Base-by-base conservation (phyloP, 2,797 vertebrate species). In the Fratercula arctica region DNA sequence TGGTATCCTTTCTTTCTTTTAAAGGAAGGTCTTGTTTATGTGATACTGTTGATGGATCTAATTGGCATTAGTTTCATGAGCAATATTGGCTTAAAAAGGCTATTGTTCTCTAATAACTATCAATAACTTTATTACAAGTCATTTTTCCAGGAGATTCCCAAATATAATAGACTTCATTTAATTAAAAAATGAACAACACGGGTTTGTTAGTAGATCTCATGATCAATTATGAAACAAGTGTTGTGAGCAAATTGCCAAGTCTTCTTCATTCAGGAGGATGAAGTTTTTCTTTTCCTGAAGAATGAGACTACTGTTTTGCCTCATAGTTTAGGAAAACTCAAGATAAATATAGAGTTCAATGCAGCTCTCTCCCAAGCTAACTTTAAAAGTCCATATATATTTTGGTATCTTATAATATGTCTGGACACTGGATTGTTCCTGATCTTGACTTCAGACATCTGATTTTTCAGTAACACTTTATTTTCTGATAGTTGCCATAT, bases 121-220 rank as follows among this genome's bases (percentile, higher is more conserved):
- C 85, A 73, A 31, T 72, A 43, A 69, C 76, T 87, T 80, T 59
- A 92, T 87, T 87, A 63, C 26, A 54, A 59, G 41, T 33, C 17
- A 11, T 23, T 93, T 87, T 95, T 85, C 75, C 64, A 45, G 74
- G 72, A 82, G 86, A 85, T 92, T 85, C 81, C 63, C 74, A 94
- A 76, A 66, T 76, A 87, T 64, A 95, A 89, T 77, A 61, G 87
- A 80, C 66, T 74, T 86, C 6, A 82, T 94, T 91, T 95, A 87
- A 95, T 90, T 85, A 68, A 94, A 91, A 89, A 74, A 64, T n/a
- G 5, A 79, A 74, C 70, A 85, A 51, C 53, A 45, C 3, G 21
- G 26, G 20, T 46, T 95, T 95, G 48, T 95, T 79, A 76, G 57
- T 61, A 37, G 46, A n/a, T 92, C 70, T 89, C 50, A 67, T 70